A percentile compares a stretch with the other conserved stretches of the same genome.
Evolutionary conservation across 1,140 invertebrate genomes (phyloP).

Genomic region (Trichonephila clavata): DNA sequence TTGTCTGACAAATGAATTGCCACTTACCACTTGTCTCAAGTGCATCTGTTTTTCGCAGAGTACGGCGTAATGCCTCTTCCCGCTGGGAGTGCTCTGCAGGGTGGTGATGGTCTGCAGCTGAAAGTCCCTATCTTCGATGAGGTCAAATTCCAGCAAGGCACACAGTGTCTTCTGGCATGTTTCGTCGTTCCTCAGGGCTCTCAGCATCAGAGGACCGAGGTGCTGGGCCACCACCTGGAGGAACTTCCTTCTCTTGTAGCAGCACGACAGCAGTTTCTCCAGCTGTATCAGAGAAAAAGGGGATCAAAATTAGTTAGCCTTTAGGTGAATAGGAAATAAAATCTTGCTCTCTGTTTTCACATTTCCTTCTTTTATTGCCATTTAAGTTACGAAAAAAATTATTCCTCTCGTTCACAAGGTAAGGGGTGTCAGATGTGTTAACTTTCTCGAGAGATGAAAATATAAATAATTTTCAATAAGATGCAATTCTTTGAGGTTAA

Average conservation of each 20-base stretch:
- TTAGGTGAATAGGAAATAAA: too few species aligned
- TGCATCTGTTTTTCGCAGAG: slow-evolving; percentile 89
- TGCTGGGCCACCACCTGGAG: slow-evolving; percentile 84
- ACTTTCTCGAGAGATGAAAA: too few species aligned
- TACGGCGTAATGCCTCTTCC: slow-evolving; percentile 87
- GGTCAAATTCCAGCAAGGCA: slow-evolving; percentile 90
- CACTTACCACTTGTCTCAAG: slow-evolving; percentile 87
- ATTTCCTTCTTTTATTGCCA: too few species aligned
- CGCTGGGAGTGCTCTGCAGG: slow-evolving; percentile 88
- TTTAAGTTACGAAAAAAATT: too few species aligned
- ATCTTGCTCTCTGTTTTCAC: too few species aligned
- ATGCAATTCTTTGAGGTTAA: too few species aligned
- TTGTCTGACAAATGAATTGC: too few species aligned
- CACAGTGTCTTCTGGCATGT: slow-evolving; percentile 88
- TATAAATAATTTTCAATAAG: too few species aligned
- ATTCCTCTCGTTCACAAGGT: too few species aligned
- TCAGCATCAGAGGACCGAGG: slow-evolving; percentile 82
- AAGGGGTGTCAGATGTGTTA: too few species aligned
- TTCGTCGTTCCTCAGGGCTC: slow-evolving; percentile 88
- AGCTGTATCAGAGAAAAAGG: slow-evolving; percentile 82
- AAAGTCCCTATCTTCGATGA: slow-evolving; percentile 83
- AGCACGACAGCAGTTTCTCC: slow-evolving; percentile 87
- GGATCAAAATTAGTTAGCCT: not conserved
- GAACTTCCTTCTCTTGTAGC: slow-evolving; percentile 88
- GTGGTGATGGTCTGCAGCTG: slow-evolving; percentile 90